Evolutionary conservation across 92 coral and sea anemone genomes (phyloP).

Genomic region (Actinernus sp.): DNA sequence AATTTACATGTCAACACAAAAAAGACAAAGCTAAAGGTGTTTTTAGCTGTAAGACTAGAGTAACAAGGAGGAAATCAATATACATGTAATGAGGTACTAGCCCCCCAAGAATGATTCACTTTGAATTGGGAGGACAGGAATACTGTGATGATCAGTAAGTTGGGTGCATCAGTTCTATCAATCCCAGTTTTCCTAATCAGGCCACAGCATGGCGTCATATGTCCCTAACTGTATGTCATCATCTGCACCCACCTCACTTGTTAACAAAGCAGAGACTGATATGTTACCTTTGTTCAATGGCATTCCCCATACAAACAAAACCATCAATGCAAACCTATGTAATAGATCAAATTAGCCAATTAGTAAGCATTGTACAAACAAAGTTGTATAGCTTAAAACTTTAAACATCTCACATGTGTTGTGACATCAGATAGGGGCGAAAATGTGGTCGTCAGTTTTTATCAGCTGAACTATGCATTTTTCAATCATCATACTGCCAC

Average conservation of each 20-base stretch:
- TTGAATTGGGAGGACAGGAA: too few relatives aligned
- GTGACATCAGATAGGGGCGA: slow-evolving; percentile 92
- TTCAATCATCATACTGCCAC: slow-evolving; percentile 51
- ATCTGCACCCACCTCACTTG: too few relatives aligned
- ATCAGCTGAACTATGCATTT: slow-evolving; percentile 85
- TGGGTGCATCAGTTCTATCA: slow-evolving; percentile 62
- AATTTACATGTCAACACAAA: too few relatives aligned
- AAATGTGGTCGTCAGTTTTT: slow-evolving; percentile 63
- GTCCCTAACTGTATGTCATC: slow-evolving; percentile 87
- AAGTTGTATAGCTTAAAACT: neutral
- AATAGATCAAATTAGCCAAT: too few relatives aligned
- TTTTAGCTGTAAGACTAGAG: too few relatives aligned
- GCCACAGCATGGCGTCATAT: slow-evolving; percentile 47
- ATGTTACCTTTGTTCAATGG: neutral
- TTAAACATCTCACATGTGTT: neutral
- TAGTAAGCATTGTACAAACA: too few relatives aligned
- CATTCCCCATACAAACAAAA: neutral
- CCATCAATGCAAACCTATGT: neutral
- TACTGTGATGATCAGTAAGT: too few relatives aligned
- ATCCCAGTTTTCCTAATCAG: slow-evolving; percentile 70
- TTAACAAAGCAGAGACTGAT: too few relatives aligned
- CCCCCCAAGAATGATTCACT: too few relatives aligned
- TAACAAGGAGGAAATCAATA: too few relatives aligned
- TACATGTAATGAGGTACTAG: too few relatives aligned
- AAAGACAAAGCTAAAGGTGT: too few relatives aligned